Conservation (phyloP, 2,113 vertebrate species). For the Corydoras sp. region DNA sequence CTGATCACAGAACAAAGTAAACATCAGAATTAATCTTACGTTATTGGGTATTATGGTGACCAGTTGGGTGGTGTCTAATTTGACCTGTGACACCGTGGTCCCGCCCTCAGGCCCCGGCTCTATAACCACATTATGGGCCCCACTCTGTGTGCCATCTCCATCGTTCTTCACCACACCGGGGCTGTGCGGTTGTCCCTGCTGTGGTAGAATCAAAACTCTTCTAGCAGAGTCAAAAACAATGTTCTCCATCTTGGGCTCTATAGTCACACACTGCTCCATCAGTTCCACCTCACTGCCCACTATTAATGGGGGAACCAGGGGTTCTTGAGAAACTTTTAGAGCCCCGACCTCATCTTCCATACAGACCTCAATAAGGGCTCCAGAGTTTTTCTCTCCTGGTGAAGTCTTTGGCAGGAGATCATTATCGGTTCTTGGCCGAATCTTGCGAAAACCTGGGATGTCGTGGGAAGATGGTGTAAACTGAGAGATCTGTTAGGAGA, state of each 20-base stretch:
- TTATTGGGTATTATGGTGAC: constrained; percentile 64
- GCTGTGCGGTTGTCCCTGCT: too few relatives aligned
- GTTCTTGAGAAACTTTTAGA: constrained; percentile 46
- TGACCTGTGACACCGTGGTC: constrained; percentile 50
- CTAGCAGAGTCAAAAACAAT: constrained; percentile 48
- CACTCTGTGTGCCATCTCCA: constrained; percentile 52
- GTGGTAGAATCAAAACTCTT: too few relatives aligned
- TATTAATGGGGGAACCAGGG: constrained; percentile 46
- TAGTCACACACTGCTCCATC: constrained; percentile 69
- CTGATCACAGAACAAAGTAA: neutral
- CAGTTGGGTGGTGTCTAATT: constrained; percentile 60
- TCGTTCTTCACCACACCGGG: constrained; percentile 46
- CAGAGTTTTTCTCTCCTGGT: constrained; percentile 66
- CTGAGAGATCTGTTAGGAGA: constrained; percentile 26
- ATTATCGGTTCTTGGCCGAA: constrained; percentile 87
- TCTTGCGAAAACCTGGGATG: constrained; percentile 92
- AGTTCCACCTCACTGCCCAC: constrained; percentile 59
- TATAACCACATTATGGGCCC: constrained; percentile 50
- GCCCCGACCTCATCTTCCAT: constrained; percentile 55
- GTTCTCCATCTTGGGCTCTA: constrained; percentile 71
- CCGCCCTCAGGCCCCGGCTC: constrained; percentile 58
- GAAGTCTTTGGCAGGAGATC: constrained; percentile 79
- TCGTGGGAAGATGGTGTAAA: constrained; percentile 61
- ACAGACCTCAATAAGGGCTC: constrained; percentile 65
- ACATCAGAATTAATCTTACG: constrained; percentile 45